phyloP scores from a whole-genome alignment of 2,113 vertebrate genomes.

The Sinocyclocheilus anophthalmus region DNA sequence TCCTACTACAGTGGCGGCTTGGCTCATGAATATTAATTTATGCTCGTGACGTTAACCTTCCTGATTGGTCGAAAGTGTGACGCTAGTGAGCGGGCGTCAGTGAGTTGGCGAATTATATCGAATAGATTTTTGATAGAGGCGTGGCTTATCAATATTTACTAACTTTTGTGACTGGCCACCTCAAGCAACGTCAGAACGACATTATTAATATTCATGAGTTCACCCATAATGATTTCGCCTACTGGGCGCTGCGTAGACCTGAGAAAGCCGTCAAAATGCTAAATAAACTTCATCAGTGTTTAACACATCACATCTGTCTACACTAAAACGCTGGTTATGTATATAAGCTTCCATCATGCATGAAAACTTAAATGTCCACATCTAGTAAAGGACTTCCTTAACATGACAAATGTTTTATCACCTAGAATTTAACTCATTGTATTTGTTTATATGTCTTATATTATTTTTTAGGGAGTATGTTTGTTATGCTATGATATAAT shows the following conservation, averaged over 20 bases:
- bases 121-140: background rate
- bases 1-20: background rate
- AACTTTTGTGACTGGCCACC: background rate
- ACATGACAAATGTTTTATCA: background rate
- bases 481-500: background rate
- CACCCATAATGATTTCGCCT: background rate
- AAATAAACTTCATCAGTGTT: slow-evolving; percentile 32
- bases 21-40: background rate
- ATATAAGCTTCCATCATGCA: background rate
- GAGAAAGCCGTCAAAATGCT: slow-evolving; percentile 26
- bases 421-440: background rate
- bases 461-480: no score
- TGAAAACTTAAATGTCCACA: background rate
- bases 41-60: background rate
- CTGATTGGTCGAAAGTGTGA: background rate
- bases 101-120: background rate
- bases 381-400: background rate
- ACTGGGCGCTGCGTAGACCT: slow-evolving; percentile 41
- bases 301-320: slow-evolving; percentile 44
- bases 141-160: background rate
- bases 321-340: background rate
- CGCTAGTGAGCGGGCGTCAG: background rate
- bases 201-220: slow-evolving; percentile 23
- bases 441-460: background rate
- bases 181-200: background rate